phyloP scores from a whole-genome alignment of 2,113 vertebrate genomes.

The Siphamia tubifer region DNA sequence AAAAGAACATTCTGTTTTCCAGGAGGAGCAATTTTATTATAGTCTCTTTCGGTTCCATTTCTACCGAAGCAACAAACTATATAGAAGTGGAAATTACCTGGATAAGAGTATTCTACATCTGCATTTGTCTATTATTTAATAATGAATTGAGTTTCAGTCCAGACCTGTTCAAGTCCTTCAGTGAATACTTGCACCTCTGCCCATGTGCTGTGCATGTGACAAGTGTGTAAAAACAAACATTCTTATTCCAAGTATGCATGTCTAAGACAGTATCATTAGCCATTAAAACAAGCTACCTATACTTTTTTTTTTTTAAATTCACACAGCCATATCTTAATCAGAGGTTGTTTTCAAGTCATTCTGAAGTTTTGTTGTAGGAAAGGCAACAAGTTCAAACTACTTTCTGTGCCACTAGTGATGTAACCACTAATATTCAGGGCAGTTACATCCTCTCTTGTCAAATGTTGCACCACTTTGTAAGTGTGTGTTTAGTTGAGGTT shows the following conservation, averaged over 20 bases:
- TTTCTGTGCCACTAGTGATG: no score
- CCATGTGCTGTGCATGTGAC: not conserved
- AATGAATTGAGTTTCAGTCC: constrained; percentile 14
- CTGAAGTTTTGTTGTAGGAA: not conserved
- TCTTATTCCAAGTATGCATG: not conserved
- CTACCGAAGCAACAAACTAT: constrained; percentile 47
- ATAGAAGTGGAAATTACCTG: constrained; percentile 7
- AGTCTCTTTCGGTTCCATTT: constrained; percentile 35
- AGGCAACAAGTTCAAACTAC: not conserved
- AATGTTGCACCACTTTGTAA: not conserved
- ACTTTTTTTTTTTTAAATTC: constrained; percentile 5
- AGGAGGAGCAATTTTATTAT: constrained; percentile 41
- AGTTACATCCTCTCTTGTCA: not conserved
- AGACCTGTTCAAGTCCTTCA: not conserved
- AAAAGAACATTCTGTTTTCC: constrained; percentile 33
- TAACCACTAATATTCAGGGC: no score
- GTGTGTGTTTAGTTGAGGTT: not conserved
- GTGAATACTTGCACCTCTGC: not conserved
- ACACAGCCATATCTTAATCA: constrained; percentile 24
- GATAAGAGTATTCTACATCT: not conserved
- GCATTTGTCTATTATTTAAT: not conserved
- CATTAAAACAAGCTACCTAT: not conserved
- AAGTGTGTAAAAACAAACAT: not conserved
- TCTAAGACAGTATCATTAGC: not conserved
- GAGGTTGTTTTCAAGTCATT: not conserved